These are phyloP conservation scores for Didymodactylos carnosus DNA, from an alignment of 2,888 invertebrate species.

Conservation along the genomic window DNA sequence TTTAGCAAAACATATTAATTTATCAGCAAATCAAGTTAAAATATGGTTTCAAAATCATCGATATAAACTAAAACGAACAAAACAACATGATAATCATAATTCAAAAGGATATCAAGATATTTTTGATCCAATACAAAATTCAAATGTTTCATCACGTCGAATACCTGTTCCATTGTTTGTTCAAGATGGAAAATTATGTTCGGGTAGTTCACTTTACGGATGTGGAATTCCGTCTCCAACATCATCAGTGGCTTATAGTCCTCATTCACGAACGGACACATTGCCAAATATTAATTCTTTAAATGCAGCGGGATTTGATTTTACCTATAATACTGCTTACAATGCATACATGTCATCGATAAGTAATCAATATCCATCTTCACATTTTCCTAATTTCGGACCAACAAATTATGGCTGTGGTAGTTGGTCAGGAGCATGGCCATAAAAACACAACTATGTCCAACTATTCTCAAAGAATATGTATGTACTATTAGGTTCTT, in stretches of 20 bases:
- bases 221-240: neutral
- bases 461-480: no score
- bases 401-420: neutral
- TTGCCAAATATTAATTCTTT: neutral
- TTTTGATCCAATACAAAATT: neutral
- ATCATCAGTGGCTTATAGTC: neutral
- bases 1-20: slow-evolving; percentile 5
- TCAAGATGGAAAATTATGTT: neutral
- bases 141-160: neutral
- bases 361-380: neutral
- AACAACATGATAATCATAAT: slow-evolving; percentile 16
- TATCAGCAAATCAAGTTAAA: slow-evolving; percentile 12
- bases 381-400: neutral
- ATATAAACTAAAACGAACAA: slow-evolving; percentile 12
- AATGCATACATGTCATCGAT: neutral
- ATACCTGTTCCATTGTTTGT: neutral
- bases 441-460: no score
- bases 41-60: slow-evolving; percentile 15
- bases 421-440: neutral
- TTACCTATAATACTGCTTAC: neutral
- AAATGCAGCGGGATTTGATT: neutral
- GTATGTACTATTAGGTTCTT: no score
- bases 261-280: no score
- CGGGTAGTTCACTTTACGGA: neutral
- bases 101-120: neutral